Conservation (phyloP, 2,113 vertebrate species). For the Gavialis gangeticus region DNA sequence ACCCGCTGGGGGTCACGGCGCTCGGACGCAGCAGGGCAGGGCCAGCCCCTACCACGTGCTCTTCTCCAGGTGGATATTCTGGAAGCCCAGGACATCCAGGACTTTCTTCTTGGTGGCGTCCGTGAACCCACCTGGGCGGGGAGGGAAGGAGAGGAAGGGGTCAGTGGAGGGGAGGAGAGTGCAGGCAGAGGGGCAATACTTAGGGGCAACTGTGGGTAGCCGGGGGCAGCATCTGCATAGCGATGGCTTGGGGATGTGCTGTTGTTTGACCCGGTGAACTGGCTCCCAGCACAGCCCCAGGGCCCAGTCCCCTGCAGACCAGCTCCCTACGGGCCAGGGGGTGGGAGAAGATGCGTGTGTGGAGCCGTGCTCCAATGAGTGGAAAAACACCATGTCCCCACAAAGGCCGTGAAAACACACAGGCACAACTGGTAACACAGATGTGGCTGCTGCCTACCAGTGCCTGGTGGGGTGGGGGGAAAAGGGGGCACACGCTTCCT, state of each 20-base stretch:
- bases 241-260: too few species aligned
- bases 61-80: conserved; percentile 67
- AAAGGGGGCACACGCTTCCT: background rate
- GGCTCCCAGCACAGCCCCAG: background rate
- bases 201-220: too few species aligned
- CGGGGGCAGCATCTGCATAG: too few species aligned
- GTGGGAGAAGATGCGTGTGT: background rate
- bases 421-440: background rate
- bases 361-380: too few species aligned
- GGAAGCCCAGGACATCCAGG: conserved; percentile 76
- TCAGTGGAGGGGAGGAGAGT: background rate
- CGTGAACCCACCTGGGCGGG: conserved; percentile 72
- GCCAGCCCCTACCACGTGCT: conserved; percentile 68
- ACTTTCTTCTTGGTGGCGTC: conserved; percentile 66
- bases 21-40: background rate
- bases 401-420: background rate
- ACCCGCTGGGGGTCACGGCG: too few species aligned
- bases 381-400: background rate
- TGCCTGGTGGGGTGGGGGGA: too few species aligned
- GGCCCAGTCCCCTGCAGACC: background rate
- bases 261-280: background rate
- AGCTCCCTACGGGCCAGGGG: rapidly evolving
- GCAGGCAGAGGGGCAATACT: background rate
- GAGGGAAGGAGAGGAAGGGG: background rate
- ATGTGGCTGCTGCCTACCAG: too few species aligned